Evolutionary conservation across 2,797 vertebrate species (phyloP).

Genomic region (Lates japonicus): DNA sequence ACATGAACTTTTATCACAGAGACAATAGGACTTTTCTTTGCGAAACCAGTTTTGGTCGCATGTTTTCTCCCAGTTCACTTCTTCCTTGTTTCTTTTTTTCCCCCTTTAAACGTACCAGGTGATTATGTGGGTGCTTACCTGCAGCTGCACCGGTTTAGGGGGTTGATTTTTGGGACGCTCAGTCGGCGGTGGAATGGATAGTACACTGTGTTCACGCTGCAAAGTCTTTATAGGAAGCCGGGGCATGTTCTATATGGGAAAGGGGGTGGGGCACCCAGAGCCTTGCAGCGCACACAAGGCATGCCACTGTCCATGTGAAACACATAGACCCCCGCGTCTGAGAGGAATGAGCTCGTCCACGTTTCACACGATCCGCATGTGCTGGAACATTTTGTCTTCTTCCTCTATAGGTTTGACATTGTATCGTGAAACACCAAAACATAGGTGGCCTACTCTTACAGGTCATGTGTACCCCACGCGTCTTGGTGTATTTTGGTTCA

Average conservation of each 20-base stretch:
- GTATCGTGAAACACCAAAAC: background rate
- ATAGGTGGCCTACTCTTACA: background rate
- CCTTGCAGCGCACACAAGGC: slow-evolving; percentile 15
- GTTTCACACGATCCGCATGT: background rate
- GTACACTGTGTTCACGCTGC: slow-evolving; percentile 42
- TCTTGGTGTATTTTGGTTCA: too few species aligned
- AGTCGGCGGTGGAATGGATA: background rate
- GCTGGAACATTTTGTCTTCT: slow-evolving; percentile 12
- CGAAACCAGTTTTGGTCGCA: background rate
- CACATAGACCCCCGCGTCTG: slow-evolving; percentile 26
- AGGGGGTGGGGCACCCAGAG: slow-evolving; percentile 62
- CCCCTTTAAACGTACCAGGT: background rate
- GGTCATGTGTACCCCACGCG: too few species aligned
- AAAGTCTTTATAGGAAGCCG: slow-evolving; percentile 68
- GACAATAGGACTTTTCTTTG: background rate
- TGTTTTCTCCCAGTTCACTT: background rate
- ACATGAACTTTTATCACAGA: background rate
- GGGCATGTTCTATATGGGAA: slow-evolving; percentile 38
- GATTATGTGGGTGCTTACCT: slow-evolving; percentile 48
- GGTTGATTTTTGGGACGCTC: background rate
- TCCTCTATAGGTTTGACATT: background rate
- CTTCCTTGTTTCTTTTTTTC: too few species aligned
- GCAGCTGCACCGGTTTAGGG: background rate
- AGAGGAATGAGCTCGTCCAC: slow-evolving; percentile 50
- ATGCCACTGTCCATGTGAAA: slow-evolving; percentile 22